Conservation (phyloP, 2,888 invertebrate genomes). For the Clistopyga incitator region DNA sequence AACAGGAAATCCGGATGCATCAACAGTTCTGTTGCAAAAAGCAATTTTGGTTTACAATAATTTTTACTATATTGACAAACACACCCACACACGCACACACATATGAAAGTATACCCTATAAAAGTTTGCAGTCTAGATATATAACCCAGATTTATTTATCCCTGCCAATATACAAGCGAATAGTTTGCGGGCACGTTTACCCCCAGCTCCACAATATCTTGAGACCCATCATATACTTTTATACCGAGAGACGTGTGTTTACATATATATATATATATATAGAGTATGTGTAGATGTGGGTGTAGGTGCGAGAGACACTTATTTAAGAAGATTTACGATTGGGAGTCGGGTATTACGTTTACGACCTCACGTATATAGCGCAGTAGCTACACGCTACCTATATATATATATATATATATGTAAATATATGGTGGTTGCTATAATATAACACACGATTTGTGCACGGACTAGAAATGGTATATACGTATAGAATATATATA, state of each 20-base stretch:
- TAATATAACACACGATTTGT: not conserved
- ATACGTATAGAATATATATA: not conserved
- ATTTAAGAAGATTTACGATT: constrained; percentile 49
- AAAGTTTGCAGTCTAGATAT: not conserved
- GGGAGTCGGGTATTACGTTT: constrained; percentile 47
- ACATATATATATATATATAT: no score
- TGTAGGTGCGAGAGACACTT: constrained; percentile 35
- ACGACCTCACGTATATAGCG: constrained; percentile 21
- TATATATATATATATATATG: no score
- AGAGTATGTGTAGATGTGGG: not conserved
- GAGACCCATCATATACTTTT: constrained; percentile 27
- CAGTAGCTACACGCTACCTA: not conserved
- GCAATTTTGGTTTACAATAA: no score
- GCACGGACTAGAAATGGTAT: not conserved
- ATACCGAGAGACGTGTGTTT: not conserved
- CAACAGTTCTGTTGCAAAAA: no score
- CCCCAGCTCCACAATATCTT: not conserved
- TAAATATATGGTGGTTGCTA: not conserved
- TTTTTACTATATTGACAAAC: no score
- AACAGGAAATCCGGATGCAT: no score
- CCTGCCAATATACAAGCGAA: constrained; percentile 13
- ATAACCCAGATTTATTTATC: constrained; percentile 41
- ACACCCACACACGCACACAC: not conserved
- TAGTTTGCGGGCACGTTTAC: constrained; percentile 4
- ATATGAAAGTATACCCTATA: not conserved